Percentiles rank a stretch among this genome's conserved stretches.
Evolutionary conservation across 2,888 invertebrate genomes (phyloP).

Genomic region (Dione vanillae): DNA sequence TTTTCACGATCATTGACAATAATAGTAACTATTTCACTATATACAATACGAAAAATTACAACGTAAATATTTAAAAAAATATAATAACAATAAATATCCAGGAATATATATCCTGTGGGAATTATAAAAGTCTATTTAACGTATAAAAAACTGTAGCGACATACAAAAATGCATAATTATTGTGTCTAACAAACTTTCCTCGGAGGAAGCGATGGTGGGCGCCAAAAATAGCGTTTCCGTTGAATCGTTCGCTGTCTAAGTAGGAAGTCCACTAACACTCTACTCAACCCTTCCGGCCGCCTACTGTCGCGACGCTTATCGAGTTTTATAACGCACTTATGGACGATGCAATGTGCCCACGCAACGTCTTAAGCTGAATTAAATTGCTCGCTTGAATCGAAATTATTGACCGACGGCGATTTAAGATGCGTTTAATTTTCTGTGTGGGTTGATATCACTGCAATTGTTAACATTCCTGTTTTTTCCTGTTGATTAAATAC

Average conservation of each 20-base stretch:
- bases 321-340: slow-evolving; percentile 80
- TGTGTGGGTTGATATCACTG: slow-evolving; percentile 39
- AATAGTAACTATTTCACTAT: too few species aligned
- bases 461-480: slow-evolving; percentile 36
- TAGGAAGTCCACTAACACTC: slow-evolving; percentile 79
- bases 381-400: slow-evolving; percentile 74
- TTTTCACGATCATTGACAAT: too few species aligned
- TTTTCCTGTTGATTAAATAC: slow-evolving; percentile 25
- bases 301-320: slow-evolving; percentile 80
- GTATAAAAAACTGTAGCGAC: neutral
- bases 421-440: slow-evolving; percentile 46
- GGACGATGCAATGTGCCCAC: slow-evolving; percentile 73
- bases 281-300: slow-evolving; percentile 79
- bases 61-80: too few species aligned
- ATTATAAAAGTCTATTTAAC: neutral
- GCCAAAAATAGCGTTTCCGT: slow-evolving; percentile 83
- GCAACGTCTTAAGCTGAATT: slow-evolving; percentile 77
- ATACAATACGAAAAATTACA: too few species aligned
- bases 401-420: slow-evolving; percentile 63
- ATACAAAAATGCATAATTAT: slow-evolving; percentile 21
- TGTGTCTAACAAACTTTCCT: slow-evolving; percentile 72
- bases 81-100: too few species aligned
- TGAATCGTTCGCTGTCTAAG: slow-evolving; percentile 73
- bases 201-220: slow-evolving; percentile 78
- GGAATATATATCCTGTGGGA: too few species aligned